A percentile compares a stretch with the other conserved stretches of the same genome.
These are phyloP conservation scores for Rhinogobius similis DNA, from an alignment of 2,113 vertebrate genomes.

Conservation along the genomic window DNA sequence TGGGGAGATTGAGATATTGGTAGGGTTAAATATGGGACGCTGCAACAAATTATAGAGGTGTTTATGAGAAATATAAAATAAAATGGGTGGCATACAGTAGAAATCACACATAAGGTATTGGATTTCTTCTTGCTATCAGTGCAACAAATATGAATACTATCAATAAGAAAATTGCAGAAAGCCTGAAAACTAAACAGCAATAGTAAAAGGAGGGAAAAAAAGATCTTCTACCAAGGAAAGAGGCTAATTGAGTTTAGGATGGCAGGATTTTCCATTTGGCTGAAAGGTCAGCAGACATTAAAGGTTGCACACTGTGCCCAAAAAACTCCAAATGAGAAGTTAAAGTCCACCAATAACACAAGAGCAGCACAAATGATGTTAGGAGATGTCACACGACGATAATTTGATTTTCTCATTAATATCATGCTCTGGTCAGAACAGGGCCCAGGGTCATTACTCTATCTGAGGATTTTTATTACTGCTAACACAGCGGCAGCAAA, in stretches of 20 bases:
- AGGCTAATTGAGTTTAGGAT: conserved; percentile 77
- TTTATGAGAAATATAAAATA: neutral
- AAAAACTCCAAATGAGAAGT: conserved; percentile 33
- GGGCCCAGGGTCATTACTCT: conserved; percentile 65
- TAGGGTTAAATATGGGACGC: conserved; percentile 15
- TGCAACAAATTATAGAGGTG: neutral
- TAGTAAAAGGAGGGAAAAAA: conserved; percentile 24
- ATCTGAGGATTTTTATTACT: conserved; percentile 70
- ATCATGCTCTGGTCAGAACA: conserved; percentile 59
- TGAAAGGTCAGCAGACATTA: conserved; percentile 75
- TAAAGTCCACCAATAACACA: conserved; percentile 36
- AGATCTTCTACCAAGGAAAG: conserved; percentile 55
- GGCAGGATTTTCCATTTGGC: conserved; percentile 69
- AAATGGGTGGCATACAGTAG: neutral
- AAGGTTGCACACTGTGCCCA: conserved; percentile 65
- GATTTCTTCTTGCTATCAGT: neutral
- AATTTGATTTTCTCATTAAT: conserved; percentile 65
- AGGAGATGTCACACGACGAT: conserved; percentile 26
- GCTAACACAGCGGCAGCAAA: conserved; percentile 61
- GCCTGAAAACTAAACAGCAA: conserved; percentile 1
- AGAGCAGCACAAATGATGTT: conserved; percentile 35
- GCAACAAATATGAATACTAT: conserved; percentile 21
- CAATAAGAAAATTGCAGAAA: conserved; percentile 24
- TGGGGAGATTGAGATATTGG: conserved; percentile 13
- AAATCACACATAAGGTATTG: neutral